Percentiles rank a stretch among this genome's conserved stretches.
phyloP scores from a whole-genome alignment of 2,113 vertebrate species.

The Fulmarus glacialis region DNA sequence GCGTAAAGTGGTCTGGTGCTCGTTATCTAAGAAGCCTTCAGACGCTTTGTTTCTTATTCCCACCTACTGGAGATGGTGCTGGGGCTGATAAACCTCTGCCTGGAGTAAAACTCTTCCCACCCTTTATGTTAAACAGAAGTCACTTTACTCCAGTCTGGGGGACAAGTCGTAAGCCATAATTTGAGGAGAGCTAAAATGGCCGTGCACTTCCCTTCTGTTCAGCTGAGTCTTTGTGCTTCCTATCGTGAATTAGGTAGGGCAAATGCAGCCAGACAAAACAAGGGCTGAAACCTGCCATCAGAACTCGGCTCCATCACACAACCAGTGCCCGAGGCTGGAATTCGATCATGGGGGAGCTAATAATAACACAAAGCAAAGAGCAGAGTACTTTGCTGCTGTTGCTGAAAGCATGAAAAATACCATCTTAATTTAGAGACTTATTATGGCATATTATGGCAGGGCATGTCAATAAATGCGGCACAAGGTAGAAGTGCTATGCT shows the following conservation, averaged over 20 bases:
- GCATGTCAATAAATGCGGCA: not conserved
- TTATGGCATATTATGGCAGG: not conserved
- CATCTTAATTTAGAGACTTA: conserved; percentile 41
- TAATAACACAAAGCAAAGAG: conserved; percentile 56
- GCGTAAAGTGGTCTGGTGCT: not conserved
- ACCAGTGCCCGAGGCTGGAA: conserved; percentile 45
- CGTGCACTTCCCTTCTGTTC: not conserved
- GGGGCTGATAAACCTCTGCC: not conserved
- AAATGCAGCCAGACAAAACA: conserved; percentile 4
- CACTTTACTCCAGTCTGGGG: not conserved
- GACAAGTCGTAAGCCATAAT: not conserved
- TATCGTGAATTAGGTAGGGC: not conserved
- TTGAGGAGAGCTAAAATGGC: not conserved
- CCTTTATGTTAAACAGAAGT: not conserved
- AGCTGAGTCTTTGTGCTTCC: not conserved
- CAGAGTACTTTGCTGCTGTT: conserved; percentile 24
- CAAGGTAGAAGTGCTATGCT: not conserved
- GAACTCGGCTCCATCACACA: conserved; percentile 23
- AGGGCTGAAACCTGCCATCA: conserved; percentile 32
- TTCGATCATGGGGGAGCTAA: conserved; percentile 46
- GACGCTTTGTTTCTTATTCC: not conserved
- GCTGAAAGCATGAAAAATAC: conserved; percentile 54
- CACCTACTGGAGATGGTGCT: not conserved
- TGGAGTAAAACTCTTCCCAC: not conserved
- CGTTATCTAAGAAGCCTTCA: not conserved